Evolutionary conservation across 2,888 invertebrate species (phyloP), one percentile per base, ranked within the genome.

Genomic region (Mesochorus sp.): DNA sequence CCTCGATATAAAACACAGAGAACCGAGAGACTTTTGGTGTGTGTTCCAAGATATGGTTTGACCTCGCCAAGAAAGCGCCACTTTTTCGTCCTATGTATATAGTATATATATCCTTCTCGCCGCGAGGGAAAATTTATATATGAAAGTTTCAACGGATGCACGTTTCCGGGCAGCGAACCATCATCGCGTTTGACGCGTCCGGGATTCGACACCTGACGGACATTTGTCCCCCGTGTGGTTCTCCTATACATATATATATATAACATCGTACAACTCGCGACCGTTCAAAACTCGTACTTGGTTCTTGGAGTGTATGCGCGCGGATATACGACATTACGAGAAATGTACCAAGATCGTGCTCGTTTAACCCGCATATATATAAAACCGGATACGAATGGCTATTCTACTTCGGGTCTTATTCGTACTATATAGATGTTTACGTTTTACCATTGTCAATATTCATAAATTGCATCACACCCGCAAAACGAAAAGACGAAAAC

Each of bases 181-280:
- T 77, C 68, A 62, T 61, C 37, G n/a, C n/a, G 26, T 66, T 77
- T n/a, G 62, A 47, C 67, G 12, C 66, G 55, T 68, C 24, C 39
- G 47, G 31, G 1, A n/a, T 37, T 17, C 31, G 53, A 55, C 67
- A 61, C 53, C 53, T 31, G 42, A 61, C 72, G 67, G 67, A 72
- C 34, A 24, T 59, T 66, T 12, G 24, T 31, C n/a, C n/a, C n/a
- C n/a, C n/a, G n/a, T 44, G 26, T 19, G 26, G n/a, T 55, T 19
- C 14, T 24, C 14, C 6, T 31, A 31, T 10, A 5, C 31, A 17
- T 17, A 39, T 17, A 24, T 24, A 49, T 6, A 24, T 10, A 10
- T 24, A 21, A 14, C 66, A 5, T 28, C 8, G 55, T 55, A 31
- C n/a, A n/a, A n/a, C 12, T 6, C n/a, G 21, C 1, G 6, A 17